A percentile compares a stretch with the other conserved stretches of the same genome.
These are phyloP conservation scores for Hemibagrus wyckioides DNA, from an alignment of 2,113 vertebrate species.

Conservation along the genomic window DNA sequence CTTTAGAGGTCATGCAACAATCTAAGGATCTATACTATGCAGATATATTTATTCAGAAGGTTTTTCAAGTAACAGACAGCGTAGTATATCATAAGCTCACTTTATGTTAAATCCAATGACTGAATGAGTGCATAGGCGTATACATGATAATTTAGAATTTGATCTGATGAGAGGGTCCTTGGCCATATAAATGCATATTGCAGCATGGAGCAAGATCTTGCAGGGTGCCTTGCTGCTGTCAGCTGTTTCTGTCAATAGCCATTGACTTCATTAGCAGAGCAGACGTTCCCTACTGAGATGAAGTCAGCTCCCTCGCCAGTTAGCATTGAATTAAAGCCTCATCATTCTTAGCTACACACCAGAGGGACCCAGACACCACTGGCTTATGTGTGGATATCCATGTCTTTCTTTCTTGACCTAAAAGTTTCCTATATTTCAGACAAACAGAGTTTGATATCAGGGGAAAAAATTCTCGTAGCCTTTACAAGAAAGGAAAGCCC, in stretches of 20 bases:
- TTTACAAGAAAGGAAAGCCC: background rate
- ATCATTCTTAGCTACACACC: conserved; percentile 35
- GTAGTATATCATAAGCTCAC: background rate
- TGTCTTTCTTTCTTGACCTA: background rate
- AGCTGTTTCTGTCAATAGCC: conserved; percentile 49
- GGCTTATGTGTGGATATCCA: background rate
- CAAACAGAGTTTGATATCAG: background rate
- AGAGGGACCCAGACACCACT: conserved; percentile 27
- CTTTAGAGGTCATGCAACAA: background rate
- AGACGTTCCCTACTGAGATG: conserved; percentile 43
- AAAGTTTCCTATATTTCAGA: background rate
- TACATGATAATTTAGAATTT: conserved; percentile 30
- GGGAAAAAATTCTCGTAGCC: background rate
- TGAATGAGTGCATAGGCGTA: background rate
- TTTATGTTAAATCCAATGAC: conserved; percentile 26
- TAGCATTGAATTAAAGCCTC: conserved; percentile 44
- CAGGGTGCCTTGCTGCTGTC: conserved; percentile 49
- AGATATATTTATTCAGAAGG: background rate
- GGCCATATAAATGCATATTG: conserved; percentile 51
- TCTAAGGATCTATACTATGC: background rate
- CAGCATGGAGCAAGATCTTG: conserved; percentile 43
- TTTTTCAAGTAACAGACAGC: conserved; percentile 1
- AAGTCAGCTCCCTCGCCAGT: conserved; percentile 44
- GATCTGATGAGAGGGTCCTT: conserved; percentile 43
- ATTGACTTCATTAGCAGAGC: conserved; percentile 46